These are phyloP conservation scores for Biston stratarius DNA, from an alignment of 2,888 invertebrate species.

Conservation along the genomic window DNA sequence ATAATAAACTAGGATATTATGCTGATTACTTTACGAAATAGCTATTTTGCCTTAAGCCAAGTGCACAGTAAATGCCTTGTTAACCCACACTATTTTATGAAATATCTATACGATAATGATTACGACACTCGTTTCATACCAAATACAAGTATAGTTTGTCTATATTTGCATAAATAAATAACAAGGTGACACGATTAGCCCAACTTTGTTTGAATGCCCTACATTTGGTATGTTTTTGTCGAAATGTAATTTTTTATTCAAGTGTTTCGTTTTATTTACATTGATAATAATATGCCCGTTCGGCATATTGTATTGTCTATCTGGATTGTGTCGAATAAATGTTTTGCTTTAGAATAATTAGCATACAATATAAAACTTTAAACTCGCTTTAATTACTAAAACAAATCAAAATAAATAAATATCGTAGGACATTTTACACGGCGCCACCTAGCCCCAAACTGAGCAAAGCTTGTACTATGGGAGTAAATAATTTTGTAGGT, in stretches of 20 bases:
- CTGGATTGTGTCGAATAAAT: no score
- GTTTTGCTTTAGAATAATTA: no score
- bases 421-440: no score
- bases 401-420: no score
- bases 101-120: constrained; percentile 37
- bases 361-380: no score
- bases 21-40: constrained; percentile 45
- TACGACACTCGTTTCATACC: constrained; percentile 43
- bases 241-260: neutral
- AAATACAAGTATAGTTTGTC: constrained; percentile 31
- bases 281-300: no score
- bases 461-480: no score
- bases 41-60: constrained; percentile 39
- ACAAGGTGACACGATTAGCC: constrained; percentile 43
- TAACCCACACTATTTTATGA: constrained; percentile 52
- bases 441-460: no score
- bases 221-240: constrained; percentile 1
- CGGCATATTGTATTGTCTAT: no score
- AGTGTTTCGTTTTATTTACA: no score
- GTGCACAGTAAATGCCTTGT: constrained; percentile 41
- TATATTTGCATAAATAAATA: constrained; percentile 44
- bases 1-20: constrained; percentile 26
- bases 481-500: no score
- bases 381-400: no score
- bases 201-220: constrained; percentile 31